Evolutionary conservation across 2,888 invertebrate species (phyloP).

Genomic region (Pterostichus niger): DNA sequence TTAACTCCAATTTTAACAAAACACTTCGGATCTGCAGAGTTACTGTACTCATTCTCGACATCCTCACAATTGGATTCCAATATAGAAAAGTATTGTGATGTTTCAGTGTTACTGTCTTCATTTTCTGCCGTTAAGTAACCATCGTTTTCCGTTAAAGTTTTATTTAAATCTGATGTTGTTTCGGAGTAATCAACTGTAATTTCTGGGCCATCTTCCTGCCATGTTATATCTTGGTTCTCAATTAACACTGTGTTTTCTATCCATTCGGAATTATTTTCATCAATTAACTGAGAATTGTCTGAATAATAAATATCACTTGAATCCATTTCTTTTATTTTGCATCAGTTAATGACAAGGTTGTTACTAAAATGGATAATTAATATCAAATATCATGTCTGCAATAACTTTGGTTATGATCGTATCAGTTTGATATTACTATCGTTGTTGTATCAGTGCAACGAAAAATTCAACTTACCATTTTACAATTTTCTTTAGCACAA

Average conservation of each 20-base stretch:
- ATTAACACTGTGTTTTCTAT: conserved; percentile 56
- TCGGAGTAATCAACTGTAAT: conserved; percentile 68
- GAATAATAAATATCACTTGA: conserved; percentile 66
- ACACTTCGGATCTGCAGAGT: conserved; percentile 64
- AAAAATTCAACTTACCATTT: background rate
- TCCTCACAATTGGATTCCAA: conserved; percentile 70
- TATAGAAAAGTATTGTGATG: conserved; percentile 74
- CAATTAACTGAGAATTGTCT: conserved; percentile 62
- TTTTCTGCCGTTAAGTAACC: conserved; percentile 73
- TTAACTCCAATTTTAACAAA: conserved; percentile 68
- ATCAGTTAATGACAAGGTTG: background rate
- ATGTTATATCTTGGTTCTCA: conserved; percentile 67
- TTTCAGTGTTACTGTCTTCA: conserved; percentile 69
- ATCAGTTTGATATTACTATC: background rate
- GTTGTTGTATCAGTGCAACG: background rate
- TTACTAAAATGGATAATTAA: conserved; percentile 16
- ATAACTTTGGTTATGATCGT: conserved; percentile 3
- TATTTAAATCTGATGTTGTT: conserved; percentile 63
- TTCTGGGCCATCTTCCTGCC: conserved; percentile 69
- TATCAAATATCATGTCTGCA: background rate
- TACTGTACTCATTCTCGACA: conserved; percentile 67
- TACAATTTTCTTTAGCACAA: conserved; percentile 7
- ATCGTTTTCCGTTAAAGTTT: conserved; percentile 72
- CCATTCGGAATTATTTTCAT: conserved; percentile 45
- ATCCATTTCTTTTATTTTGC: conserved; percentile 58